Base-by-base conservation (phyloP, 2,888 invertebrate species). In the Catocala fraxini region DNA sequence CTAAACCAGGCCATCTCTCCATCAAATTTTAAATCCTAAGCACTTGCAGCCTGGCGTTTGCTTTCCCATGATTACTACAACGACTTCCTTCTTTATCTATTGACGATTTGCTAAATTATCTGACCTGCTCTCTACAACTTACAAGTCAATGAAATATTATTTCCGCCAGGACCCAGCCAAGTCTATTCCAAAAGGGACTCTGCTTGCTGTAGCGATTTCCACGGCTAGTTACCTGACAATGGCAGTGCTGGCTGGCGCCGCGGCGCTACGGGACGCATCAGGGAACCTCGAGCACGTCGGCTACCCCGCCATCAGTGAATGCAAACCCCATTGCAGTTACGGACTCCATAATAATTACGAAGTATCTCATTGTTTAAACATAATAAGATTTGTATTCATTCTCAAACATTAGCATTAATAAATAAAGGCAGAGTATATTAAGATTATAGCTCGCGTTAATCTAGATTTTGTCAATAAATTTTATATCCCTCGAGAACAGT, bases 141-240 rank as follows among this genome's bases (percentile, higher is more conserved):
- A n/a, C 9, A 15, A 15, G 15, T 15, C 15, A 15, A 15, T 15
- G 0, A 2, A 15, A 15, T 15, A 15, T 15, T 15, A 15, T 15
- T 15, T 15, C 35, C 5, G 1, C 35, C 77, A 97, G 96, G 97
- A 98, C 86, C 97, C 98, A 2, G 97, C 97, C 5, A 95, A 94
- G 33, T 96, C 98, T 5, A 99, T 99, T 77, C 99, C 99, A 0
- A 97, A 97, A 81, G 99, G 99, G 33, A 99, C 99, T 0, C 92
- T 99, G 9, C 90, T 97, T 48, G 96, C 99, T 0, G 95, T 99
- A 6, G 80, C 96, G 5, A 95, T 99, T 63, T 98, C 98, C 0
- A 97, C 98, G 94, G 79, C 96, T 0, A 97, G 97, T 13, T 99
- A 99, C 88, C 95, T 97, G 0, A 94, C 96, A 0, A 82, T 96